phyloP scores from a whole-genome alignment of 2,113 vertebrate species.

The Petrocephalus microphthalmus region DNA sequence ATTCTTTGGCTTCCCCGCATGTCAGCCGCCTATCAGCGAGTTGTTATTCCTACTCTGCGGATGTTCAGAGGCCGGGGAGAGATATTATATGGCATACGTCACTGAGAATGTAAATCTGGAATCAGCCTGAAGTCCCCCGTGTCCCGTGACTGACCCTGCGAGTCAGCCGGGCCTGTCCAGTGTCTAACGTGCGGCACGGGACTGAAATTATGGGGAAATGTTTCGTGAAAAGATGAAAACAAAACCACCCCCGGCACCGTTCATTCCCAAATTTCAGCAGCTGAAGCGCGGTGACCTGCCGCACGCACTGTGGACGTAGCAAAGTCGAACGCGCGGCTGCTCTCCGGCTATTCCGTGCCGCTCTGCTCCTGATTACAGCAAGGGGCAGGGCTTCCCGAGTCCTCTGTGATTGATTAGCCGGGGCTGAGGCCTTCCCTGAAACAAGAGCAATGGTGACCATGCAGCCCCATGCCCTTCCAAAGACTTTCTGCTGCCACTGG shows the following conservation, averaged over 20 bases:
- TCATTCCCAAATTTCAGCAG: slow-evolving; percentile 8
- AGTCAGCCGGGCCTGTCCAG: neutral
- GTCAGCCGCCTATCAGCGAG: neutral
- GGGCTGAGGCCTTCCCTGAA: slow-evolving; percentile 8
- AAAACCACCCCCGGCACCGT: neutral
- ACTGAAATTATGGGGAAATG: slow-evolving; percentile 14
- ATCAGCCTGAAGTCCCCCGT: neutral
- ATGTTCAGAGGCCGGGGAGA: neutral
- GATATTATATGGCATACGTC: neutral
- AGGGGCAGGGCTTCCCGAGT: neutral
- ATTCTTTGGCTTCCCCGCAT: neutral
- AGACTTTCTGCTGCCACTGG: neutral
- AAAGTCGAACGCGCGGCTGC: neutral
- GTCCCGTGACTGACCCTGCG: neutral
- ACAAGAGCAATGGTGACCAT: neutral
- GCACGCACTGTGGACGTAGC: neutral
- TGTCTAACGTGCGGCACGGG: slow-evolving; percentile 18
- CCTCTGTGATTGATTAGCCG: slow-evolving; percentile 24
- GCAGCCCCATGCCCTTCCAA: neutral
- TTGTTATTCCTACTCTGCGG: neutral
- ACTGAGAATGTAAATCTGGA: neutral
- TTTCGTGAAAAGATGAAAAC: slow-evolving; percentile 12
- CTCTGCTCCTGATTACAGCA: slow-evolving; percentile 17
- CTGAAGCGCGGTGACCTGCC: neutral
- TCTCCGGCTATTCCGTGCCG: slow-evolving; percentile 4